Evolutionary conservation across 2,888 invertebrate species (phyloP).

Genomic region (Acleris sparsana): DNA sequence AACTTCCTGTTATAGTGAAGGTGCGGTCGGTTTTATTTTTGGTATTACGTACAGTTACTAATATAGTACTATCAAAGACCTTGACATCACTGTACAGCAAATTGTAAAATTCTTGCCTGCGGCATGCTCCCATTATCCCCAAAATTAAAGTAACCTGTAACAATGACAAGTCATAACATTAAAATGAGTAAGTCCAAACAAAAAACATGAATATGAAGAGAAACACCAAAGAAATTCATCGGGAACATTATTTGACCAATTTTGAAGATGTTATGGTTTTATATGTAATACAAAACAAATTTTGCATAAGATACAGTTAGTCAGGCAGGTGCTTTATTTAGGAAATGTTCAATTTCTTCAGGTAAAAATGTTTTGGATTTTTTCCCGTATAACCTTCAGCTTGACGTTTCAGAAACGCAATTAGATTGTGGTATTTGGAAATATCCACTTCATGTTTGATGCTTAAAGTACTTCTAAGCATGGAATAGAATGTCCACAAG

Average conservation of each 20-base stretch:
- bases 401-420: constrained; percentile 17
- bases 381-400: constrained; percentile 16
- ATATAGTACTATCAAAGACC: constrained; percentile 6
- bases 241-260: too few relatives aligned
- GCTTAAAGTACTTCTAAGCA: constrained; percentile 27
- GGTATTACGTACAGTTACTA: constrained; percentile 19
- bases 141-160: constrained; percentile 32
- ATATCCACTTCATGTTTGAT: constrained; percentile 31
- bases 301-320: constrained; percentile 15
- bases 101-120: constrained; percentile 21
- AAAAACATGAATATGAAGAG: too few relatives aligned
- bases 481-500: constrained; percentile 30
- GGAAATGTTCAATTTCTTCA: constrained; percentile 25
- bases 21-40: constrained; percentile 19
- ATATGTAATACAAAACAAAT: constrained; percentile 12
- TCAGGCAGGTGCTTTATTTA: constrained; percentile 29
- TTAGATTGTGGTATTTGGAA: constrained; percentile 20
- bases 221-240: background rate
- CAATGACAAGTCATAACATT: background rate
- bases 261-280: too few relatives aligned
- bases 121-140: constrained; percentile 31
- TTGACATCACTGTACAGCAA: constrained; percentile 26
- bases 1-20: constrained; percentile 25
- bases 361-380: constrained; percentile 30
- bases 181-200: background rate